A percentile compares a stretch with the other conserved stretches of the same genome.
phyloP scores from a whole-genome alignment of 2,888 invertebrate genomes.

The Byasa hedistus region DNA sequence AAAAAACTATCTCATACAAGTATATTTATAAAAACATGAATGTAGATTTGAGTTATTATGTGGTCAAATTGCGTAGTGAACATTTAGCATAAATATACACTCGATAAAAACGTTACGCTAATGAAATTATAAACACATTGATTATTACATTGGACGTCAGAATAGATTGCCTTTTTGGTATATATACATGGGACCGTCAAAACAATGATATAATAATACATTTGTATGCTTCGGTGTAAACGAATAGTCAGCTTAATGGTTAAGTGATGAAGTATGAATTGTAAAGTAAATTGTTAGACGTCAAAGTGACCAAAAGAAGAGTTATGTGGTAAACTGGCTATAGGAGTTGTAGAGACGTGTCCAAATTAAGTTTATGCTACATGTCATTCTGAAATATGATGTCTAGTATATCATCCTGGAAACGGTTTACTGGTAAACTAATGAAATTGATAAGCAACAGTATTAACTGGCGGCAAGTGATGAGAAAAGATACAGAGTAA shows the following conservation, averaged over 20 bases:
- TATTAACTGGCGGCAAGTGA: too few species aligned
- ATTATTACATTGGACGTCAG: slow-evolving; percentile 14
- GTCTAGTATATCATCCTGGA: too few species aligned
- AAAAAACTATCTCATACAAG: background rate
- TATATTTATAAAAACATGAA: background rate
- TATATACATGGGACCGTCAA: slow-evolving; percentile 1
- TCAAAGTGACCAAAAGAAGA: background rate
- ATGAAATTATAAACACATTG: slow-evolving; percentile 4
- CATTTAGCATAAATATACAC: background rate
- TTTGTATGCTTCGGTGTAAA: slow-evolving; percentile 10
- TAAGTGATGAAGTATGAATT: background rate
- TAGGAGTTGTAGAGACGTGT: too few species aligned
- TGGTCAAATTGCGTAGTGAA: background rate
- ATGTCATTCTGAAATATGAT: too few species aligned
- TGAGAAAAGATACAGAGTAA: too few species aligned
- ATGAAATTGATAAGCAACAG: too few species aligned
- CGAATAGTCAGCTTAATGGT: slow-evolving; percentile 2
- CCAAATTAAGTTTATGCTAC: too few species aligned
- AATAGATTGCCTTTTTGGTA: slow-evolving; percentile 4
- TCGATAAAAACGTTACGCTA: background rate
- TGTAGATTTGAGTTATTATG: background rate
- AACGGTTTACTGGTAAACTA: too few species aligned
- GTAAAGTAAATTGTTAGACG: slow-evolving; percentile 1
- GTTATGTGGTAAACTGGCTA: too few species aligned
- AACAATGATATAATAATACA: slow-evolving; percentile 1